Evolutionary conservation across 2,113 vertebrate genomes (phyloP).

Genomic region (Genyomyrus donnyi): DNA sequence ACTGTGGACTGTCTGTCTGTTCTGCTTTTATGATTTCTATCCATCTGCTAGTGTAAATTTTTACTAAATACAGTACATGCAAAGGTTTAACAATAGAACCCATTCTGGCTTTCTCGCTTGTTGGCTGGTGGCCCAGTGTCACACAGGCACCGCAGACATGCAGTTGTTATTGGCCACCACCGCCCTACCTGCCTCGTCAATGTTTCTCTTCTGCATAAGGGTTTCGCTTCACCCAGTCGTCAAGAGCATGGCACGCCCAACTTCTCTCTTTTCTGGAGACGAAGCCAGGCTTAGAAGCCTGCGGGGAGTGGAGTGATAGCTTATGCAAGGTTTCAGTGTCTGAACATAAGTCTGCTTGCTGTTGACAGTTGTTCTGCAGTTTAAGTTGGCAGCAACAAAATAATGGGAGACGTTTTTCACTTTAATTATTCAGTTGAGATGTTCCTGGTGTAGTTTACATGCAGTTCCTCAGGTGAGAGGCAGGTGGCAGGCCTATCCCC

Average conservation of each 20-base stretch:
- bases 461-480: not conserved
- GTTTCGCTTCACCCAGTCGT: not conserved
- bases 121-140: not conserved
- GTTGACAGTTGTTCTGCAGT: not conserved
- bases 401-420: not conserved
- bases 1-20: not conserved
- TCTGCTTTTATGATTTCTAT: not conserved
- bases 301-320: not conserved
- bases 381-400: not conserved
- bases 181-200: not conserved
- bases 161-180: not conserved
- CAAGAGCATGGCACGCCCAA: not conserved
- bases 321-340: not conserved
- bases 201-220: not conserved
- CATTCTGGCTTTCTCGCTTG: not conserved
- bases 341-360: not conserved
- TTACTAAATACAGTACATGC: not conserved
- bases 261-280: not conserved
- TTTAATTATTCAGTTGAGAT: not conserved
- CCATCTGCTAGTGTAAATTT: not conserved
- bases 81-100: not conserved
- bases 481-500: not conserved
- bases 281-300: not conserved
- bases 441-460: not conserved
- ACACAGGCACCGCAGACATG: not conserved